Evolutionary conservation across 2,113 vertebrate species (phyloP).

Genomic region (Entelurus aequoreus): DNA sequence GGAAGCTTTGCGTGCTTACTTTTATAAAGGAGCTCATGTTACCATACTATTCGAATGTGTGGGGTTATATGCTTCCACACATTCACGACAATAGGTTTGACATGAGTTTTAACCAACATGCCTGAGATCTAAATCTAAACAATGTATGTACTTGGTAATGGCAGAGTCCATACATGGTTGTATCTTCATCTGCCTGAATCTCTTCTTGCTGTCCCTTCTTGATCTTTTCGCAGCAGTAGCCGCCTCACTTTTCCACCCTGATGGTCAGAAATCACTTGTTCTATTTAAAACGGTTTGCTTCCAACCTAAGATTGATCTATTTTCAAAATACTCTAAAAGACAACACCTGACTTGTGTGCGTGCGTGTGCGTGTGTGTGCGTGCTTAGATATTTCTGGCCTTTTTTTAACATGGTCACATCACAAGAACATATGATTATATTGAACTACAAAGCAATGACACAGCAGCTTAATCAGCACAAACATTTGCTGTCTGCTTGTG

Average conservation of each 20-base stretch:
- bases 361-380: background rate
- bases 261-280: slow-evolving; percentile 51
- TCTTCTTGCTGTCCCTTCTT: slow-evolving; percentile 27
- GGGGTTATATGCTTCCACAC: background rate
- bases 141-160: background rate
- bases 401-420: no score
- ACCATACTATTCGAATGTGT: slow-evolving; percentile 2
- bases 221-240: slow-evolving; percentile 49
- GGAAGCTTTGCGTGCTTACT: slow-evolving; percentile 19
- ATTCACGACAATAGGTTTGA: background rate
- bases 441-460: background rate
- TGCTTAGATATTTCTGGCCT: background rate
- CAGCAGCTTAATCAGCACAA: slow-evolving; percentile 1
- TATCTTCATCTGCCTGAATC: slow-evolving; percentile 20
- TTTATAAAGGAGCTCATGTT: slow-evolving; percentile 4
- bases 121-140: background rate
- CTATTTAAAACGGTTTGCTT: slow-evolving; percentile 16
- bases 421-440: background rate
- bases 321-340: slow-evolving; percentile 14
- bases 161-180: no score
- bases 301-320: slow-evolving; percentile 20
- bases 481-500: background rate
- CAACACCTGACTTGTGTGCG: slow-evolving; percentile 12
- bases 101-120: background rate
- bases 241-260: slow-evolving; percentile 61